Evolutionary conservation across 2,797 vertebrate genomes (phyloP), one percentile per base, ranked within the genome.

Genomic region (Sebastes oblongus): DNA sequence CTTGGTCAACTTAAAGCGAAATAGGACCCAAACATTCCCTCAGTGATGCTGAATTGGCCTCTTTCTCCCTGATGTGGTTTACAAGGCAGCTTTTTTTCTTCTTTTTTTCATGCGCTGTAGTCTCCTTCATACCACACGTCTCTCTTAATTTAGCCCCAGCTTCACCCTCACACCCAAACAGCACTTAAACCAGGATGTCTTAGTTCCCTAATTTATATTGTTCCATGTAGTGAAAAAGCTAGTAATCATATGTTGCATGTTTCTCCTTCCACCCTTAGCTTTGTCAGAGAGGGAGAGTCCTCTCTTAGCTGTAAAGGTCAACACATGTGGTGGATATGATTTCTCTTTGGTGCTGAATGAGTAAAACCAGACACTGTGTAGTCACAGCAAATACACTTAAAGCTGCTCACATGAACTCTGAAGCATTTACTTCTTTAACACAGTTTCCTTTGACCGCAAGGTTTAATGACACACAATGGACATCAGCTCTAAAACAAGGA

Each of bases 11-110:
- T 71, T 71, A 66, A 85, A 86, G 74, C 18, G 6, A 81, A 75
- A 27, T 18, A 42, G 71, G 58, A 83, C 30, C 69, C 77, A 88
- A 86, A 86, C 80, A 72, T 85, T 83, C 75, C 78, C 70, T 76
- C 68, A 54, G 69, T 60, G 60, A 82, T 90, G 85, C 85, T 92
- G 89, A 91, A 81, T 82, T 75, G 73, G 84, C 86, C 75, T 86
- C 69, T 91, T 85, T 86, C 64, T 85, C 72, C 73, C 81, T 89
- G 80, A 90, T 90, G 92, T 93, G 92, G 89, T 86, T 75, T 71
- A 73, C 75, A 72, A 76, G 34, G 52, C 78, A 66, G 56, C 29
- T n/a, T 24, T 84, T 85, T 79, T 25, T 78, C 29, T 50, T 73
- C 59, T 29, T 84, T 36, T 60, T 72, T 82, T 81, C 50, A 78